These are phyloP conservation scores for Cheilosia vulpina DNA, from an alignment of 2,888 invertebrate species.

Conservation along the genomic window DNA sequence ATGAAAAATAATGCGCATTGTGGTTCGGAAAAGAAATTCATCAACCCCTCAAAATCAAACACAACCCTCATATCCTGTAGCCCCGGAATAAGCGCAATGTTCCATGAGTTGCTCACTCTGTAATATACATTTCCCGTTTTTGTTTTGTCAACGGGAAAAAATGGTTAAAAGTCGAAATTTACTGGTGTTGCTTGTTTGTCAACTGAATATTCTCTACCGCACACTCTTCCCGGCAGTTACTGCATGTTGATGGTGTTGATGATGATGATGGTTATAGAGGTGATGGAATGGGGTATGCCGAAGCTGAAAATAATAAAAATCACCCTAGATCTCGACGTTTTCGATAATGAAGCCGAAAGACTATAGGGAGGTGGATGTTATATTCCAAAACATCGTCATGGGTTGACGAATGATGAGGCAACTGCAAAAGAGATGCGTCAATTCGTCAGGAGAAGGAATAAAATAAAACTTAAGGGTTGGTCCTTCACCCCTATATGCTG, in stretches of 20 bases:
- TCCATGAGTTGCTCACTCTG: conserved; percentile 52
- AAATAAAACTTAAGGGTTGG: conserved; percentile 54
- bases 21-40: conserved; percentile 67
- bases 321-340: conserved; percentile 45
- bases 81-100: conserved; percentile 67
- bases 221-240: conserved; percentile 74
- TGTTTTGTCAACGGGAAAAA: conserved; percentile 45
- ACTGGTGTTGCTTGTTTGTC: conserved; percentile 83
- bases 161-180: conserved; percentile 76
- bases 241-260: conserved; percentile 77
- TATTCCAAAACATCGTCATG: conserved; percentile 46
- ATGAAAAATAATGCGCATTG: conserved; percentile 71
- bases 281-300: conserved; percentile 37
- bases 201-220: conserved; percentile 77
- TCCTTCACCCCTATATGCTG: conserved; percentile 61
- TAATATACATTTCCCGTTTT: conserved; percentile 45
- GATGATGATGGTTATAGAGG: conserved; percentile 75
- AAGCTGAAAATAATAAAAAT: conserved; percentile 4
- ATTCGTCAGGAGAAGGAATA: conserved; percentile 50
- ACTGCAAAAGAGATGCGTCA: conserved; percentile 72
- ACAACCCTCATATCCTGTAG: conserved; percentile 71
- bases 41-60: conserved; percentile 67
- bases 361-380: conserved; percentile 12
- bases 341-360: conserved; percentile 51
- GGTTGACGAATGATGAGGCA: conserved; percentile 72